Conservation (phyloP, 2,888 invertebrate genomes). For the Lithophane semibrunnea region DNA sequence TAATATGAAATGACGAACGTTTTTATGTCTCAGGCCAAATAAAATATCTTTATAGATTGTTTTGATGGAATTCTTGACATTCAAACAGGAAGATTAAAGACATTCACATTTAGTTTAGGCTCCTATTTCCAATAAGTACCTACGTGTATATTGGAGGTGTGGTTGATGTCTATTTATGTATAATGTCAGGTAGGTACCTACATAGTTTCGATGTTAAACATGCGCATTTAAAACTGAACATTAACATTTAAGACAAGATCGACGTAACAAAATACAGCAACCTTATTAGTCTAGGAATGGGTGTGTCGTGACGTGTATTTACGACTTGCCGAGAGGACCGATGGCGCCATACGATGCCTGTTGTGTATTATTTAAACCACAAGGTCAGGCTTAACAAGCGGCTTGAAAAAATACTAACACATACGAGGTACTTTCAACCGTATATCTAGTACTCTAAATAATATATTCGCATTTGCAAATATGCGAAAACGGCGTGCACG, state of each 20-base stretch:
- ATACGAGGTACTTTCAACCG: constrained; percentile 77
- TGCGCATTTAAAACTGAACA: constrained; percentile 44
- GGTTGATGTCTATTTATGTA: constrained; percentile 18
- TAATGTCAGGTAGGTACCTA: neutral
- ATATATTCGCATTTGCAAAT: constrained; percentile 63
- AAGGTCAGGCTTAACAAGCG: constrained; percentile 80
- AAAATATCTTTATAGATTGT: constrained; percentile 9
- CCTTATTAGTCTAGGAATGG: constrained; percentile 87
- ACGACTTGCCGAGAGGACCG: constrained; percentile 72
- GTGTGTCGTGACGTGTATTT: constrained; percentile 88
- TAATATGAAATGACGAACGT: constrained; percentile 13
- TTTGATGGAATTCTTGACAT: constrained; percentile 28
- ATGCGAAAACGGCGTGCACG: constrained; percentile 68
- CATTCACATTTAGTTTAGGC: neutral
- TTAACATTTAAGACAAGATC: constrained; percentile 34
- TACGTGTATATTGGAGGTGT: constrained; percentile 54
- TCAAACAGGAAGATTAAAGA: constrained; percentile 21
- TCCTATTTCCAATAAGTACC: constrained; percentile 12
- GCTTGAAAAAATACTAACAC: constrained; percentile 70
- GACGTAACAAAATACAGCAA: constrained; percentile 77
- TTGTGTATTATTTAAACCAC: constrained; percentile 86
- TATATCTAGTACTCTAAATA: constrained; percentile 71
- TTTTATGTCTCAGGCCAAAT: neutral
- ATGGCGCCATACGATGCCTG: constrained; percentile 76
- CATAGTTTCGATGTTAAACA: constrained; percentile 14